Evolutionary conservation across 1,140 invertebrate genomes (phyloP).

Genomic region (Zaprionus capensis): DNA sequence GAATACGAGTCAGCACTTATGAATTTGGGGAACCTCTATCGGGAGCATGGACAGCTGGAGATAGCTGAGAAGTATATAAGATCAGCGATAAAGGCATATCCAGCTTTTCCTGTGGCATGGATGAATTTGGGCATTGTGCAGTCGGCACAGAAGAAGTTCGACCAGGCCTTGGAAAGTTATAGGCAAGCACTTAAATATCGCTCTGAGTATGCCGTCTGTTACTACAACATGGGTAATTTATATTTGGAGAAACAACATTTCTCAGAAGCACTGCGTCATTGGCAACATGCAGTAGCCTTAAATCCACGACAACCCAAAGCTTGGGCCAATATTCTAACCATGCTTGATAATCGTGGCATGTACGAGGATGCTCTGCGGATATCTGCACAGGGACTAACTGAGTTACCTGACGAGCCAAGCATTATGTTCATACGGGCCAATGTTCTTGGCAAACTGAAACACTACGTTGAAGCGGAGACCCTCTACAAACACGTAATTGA

Average conservation of each 20-base stretch:
- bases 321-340: conserved; percentile 96
- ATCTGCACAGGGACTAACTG: conserved; percentile 88
- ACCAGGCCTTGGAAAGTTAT: conserved; percentile 92
- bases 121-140: conserved; percentile 98
- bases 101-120: conserved; percentile 96
- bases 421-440: conserved; percentile 95
- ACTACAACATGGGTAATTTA: conserved; percentile 97
- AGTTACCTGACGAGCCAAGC: conserved; percentile 89
- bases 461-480: conserved; percentile 91
- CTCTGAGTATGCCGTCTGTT: conserved; percentile 94
- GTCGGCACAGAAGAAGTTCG: conserved; percentile 89
- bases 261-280: conserved; percentile 87
- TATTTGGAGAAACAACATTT: conserved; percentile 86
- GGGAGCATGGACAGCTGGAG: conserved; percentile 89
- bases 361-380: conserved; percentile 88
- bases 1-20: conserved; percentile 98
- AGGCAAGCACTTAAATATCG: conserved; percentile 90
- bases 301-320: conserved; percentile 92
- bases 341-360: conserved; percentile 92
- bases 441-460: conserved; percentile 92
- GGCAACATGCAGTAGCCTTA: conserved; percentile 91
- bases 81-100: conserved; percentile 91
- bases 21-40: conserved; percentile 96
- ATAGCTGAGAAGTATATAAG: conserved; percentile 92
- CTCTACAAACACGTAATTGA: conserved; percentile 92